phyloP scores from a whole-genome alignment of 2,888 invertebrate species.

The Ophion slaviceki region DNA sequence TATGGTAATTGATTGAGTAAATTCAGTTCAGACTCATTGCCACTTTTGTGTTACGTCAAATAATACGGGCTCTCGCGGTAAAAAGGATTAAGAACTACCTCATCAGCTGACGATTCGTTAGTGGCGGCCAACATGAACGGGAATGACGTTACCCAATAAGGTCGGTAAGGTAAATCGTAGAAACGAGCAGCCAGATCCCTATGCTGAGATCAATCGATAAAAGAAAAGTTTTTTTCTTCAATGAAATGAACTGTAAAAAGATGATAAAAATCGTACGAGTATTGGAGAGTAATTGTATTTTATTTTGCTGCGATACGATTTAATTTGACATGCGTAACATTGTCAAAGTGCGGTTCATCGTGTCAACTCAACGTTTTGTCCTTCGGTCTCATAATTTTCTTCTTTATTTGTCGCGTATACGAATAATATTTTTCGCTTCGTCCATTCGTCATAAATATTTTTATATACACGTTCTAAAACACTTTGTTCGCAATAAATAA shows the following conservation, averaged over 20 bases:
- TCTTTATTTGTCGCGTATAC: constrained; percentile 25
- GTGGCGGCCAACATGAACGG: background rate
- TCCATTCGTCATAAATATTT: constrained; percentile 59
- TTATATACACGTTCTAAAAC: constrained; percentile 65
- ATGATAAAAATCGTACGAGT: background rate
- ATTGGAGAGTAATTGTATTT: constrained; percentile 53
- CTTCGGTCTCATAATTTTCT: constrained; percentile 1
- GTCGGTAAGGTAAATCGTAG: background rate
- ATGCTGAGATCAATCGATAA: background rate
- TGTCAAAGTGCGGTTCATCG: constrained; percentile 47
- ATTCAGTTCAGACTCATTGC: too few species aligned
- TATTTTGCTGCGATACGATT: constrained; percentile 52
- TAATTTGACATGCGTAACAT: constrained; percentile 54
- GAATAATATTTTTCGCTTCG: constrained; percentile 24
- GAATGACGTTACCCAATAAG: background rate
- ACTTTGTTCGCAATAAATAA: constrained; percentile 65
- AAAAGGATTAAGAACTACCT: background rate
- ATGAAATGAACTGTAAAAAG: background rate
- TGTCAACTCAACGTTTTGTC: constrained; percentile 17
- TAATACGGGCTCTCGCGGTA: background rate
- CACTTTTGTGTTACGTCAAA: too few species aligned
- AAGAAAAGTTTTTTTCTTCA: too few species aligned
- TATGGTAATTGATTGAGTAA: too few species aligned
- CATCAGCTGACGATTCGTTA: background rate
- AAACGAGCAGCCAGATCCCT: background rate